Percentiles rank a stretch among this genome's conserved stretches.
Conservation (phyloP, 2,888 invertebrate species). For the Macrophya alboannulata region DNA sequence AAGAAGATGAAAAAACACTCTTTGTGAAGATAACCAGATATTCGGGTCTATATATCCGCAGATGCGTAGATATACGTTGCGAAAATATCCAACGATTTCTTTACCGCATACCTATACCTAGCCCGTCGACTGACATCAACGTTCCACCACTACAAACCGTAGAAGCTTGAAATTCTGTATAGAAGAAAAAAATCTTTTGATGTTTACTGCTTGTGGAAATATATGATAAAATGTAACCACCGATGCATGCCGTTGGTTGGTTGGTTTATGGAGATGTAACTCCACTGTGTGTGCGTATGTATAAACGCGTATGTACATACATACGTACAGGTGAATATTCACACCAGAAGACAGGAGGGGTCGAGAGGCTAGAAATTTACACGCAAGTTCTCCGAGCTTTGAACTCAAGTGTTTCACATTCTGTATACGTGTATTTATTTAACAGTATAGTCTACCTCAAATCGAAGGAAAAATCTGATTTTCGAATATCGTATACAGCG, state of each 20-base stretch:
- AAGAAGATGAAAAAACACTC: not conserved
- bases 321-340: slow-evolving; percentile 16
- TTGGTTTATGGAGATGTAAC: slow-evolving; percentile 26
- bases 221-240: slow-evolving; percentile 45
- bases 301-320: too few relatives aligned
- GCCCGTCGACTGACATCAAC: not conserved
- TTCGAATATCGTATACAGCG: not conserved
- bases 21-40: slow-evolving; percentile 1
- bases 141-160: not conserved
- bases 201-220: slow-evolving; percentile 20
- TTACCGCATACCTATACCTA: not conserved
- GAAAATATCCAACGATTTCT: not conserved
- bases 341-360: not conserved
- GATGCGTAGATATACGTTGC: not conserved
- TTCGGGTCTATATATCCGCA: not conserved
- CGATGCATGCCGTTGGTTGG: slow-evolving; percentile 40
- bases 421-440: not conserved
- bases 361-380: not conserved
- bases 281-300: slow-evolving; percentile 32
- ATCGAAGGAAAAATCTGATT: not conserved
- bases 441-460: not conserved
- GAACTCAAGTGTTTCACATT: slow-evolving; percentile 2
- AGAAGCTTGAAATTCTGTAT: slow-evolving; percentile 10
- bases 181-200: slow-evolving; percentile 28
- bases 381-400: slow-evolving; percentile 8